Conservation (phyloP, 2,888 invertebrate genomes). For the Lasiommata megera region DNA sequence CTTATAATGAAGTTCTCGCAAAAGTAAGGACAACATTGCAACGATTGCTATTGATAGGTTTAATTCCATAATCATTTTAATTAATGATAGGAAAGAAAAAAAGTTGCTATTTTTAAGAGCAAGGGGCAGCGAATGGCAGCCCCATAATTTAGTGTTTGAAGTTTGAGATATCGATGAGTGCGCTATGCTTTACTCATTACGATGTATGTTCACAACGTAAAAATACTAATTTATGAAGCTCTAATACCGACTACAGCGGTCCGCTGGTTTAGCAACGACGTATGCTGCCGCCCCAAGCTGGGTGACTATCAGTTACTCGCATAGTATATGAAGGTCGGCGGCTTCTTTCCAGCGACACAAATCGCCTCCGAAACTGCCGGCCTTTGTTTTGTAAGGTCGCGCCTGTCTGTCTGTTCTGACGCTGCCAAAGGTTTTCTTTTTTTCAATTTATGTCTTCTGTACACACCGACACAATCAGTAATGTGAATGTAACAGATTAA, state of each 20-base stretch:
- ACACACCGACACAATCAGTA: background rate
- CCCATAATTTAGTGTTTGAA: background rate
- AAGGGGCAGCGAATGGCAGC: background rate
- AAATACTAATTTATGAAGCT: too few species aligned
- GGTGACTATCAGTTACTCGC: background rate
- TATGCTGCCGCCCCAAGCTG: background rate
- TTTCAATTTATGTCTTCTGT: background rate
- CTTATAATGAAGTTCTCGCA: background rate
- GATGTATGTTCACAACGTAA: too few species aligned
- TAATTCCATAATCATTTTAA: background rate
- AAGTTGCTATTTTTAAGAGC: background rate
- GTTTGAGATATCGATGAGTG: background rate
- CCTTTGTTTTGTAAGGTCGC: too few species aligned
- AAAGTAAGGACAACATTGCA: background rate
- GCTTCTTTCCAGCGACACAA: too few species aligned
- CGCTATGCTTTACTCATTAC: too few species aligned
- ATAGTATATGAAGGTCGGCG: background rate
- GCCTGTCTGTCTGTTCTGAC: background rate
- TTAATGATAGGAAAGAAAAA: too few species aligned
- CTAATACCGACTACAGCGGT: background rate
- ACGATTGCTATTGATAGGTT: slow-evolving; percentile 4
- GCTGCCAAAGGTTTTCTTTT: background rate
- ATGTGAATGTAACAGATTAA: background rate
- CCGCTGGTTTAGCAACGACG: background rate
- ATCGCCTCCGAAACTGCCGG: too few species aligned